These are phyloP conservation scores for Salvator merianae DNA, from an alignment of 2,113 vertebrate genomes.

Conservation along the genomic window DNA sequence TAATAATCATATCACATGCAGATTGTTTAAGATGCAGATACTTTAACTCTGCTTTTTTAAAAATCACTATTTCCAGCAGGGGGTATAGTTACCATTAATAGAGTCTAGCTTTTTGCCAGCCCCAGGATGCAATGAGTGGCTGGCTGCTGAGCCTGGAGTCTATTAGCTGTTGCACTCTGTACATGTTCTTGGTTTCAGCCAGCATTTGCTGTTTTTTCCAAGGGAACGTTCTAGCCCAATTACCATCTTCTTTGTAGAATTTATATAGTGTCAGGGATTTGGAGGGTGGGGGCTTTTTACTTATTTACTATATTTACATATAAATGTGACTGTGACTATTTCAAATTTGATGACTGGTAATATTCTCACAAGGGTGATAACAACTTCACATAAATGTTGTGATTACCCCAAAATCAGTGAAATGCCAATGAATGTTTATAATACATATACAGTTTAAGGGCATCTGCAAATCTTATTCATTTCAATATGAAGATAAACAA, in stretches of 20 bases:
- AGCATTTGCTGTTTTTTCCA: too few species aligned
- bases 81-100: too few species aligned
- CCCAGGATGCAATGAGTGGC: too few species aligned
- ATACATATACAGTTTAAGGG: neutral
- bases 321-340: neutral
- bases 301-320: neutral
- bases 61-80: neutral
- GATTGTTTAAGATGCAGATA: neutral
- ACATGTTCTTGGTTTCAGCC: too few species aligned
- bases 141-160: too few species aligned
- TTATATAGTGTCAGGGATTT: neutral
- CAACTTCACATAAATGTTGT: neutral
- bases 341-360: neutral
- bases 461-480: conserved; percentile 3
- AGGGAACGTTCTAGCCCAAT: too few species aligned
- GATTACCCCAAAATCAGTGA: neutral
- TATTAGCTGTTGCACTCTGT: too few species aligned
- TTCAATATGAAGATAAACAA: accelerated
- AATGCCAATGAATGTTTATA: neutral
- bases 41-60: neutral
- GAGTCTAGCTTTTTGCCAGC: too few species aligned
- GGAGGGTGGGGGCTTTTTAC: too few species aligned
- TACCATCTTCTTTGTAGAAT: neutral
- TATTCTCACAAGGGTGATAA: neutral
- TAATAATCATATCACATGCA: neutral